Evolutionary conservation across 2,888 invertebrate species (phyloP), one percentile per base, ranked within the genome.

Genomic region (Troilus luridus): DNA sequence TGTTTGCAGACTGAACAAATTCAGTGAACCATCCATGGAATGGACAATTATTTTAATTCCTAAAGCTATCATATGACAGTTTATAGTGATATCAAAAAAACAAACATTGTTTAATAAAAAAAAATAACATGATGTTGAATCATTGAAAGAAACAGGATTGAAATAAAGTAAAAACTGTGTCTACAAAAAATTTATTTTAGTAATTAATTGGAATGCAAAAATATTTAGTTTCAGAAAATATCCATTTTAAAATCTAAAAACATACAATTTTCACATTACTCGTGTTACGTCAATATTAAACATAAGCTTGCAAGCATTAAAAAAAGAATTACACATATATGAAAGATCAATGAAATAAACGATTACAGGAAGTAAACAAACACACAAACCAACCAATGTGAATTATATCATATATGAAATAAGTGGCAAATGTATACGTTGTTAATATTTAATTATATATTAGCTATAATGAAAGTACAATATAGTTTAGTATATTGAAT

Each of bases 181-280:
- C 56, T 85, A 85, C 41, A 5, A 77, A 85, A 85, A 21, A n/a
- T 85, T 85, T 85, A 85, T 85, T 85, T 85, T 54, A 85, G 21
- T 85, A 85, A n/a, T 81, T 85, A 14, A 85, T 56, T 85, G 85
- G 85, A 85, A 85, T 85, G 85, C n/a, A 85, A 85, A 85, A 85
- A 85, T 85, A 85, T 85, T 56, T 85, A 85, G 56, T 85, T 56
- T 56, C 12, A 12, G 85, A 85, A 56, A 85, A 77, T 77, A 77
- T 77, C 27, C 0, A 41, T 41, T 17, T 17, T 41, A 67, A 67
- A 77, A 77, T 67, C 0, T 77, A 41, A 77, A 77, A 77, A 77
- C 72, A 77, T 77, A 77, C 72, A 77, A 41, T 77, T 77, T 77
- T 19, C 19, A 41, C 17, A 41, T 77, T 77, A 41, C 27, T 41